A percentile compares a stretch with the other conserved stretches of the same genome.
These are phyloP conservation scores for Cepaea nemoralis DNA, from an alignment of 1,140 invertebrate species.

Conservation along the genomic window DNA sequence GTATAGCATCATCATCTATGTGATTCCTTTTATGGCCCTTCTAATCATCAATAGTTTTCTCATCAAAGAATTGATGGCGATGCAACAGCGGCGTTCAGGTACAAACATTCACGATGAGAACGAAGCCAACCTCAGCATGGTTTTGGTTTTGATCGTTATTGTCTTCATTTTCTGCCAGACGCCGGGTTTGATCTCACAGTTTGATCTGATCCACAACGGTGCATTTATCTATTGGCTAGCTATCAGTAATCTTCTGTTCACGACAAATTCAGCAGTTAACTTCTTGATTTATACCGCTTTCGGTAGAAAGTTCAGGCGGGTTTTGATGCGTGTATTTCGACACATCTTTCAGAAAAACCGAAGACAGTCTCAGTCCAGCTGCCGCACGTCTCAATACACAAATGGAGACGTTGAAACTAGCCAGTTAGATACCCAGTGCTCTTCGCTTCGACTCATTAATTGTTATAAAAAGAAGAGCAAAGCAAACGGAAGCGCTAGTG, in stretches of 20 bases:
- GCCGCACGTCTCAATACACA: neutral
- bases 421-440: neutral
- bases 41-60: constrained; percentile 54
- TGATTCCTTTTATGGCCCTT: constrained; percentile 57
- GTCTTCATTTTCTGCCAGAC: constrained; percentile 68
- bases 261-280: constrained; percentile 66
- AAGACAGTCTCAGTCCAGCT: neutral
- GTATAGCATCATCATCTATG: constrained; percentile 63
- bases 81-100: constrained; percentile 59
- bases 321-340: constrained; percentile 56
- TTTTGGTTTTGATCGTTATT: constrained; percentile 66
- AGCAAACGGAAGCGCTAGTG: neutral
- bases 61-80: constrained; percentile 65
- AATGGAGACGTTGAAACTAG: neutral
- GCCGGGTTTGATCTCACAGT: constrained; percentile 65
- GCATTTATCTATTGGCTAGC: constrained; percentile 61
- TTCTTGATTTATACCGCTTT: constrained; percentile 68
- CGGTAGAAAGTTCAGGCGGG: constrained; percentile 61
- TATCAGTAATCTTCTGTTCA: constrained; percentile 64
- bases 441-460: neutral
- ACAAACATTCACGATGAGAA: constrained; percentile 64
- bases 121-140: constrained; percentile 65
- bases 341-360: constrained; percentile 5
- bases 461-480: neutral
- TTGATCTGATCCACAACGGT: constrained; percentile 52